phyloP scores from a whole-genome alignment of 2,888 invertebrate species.

The Plemyria rubiginata region DNA sequence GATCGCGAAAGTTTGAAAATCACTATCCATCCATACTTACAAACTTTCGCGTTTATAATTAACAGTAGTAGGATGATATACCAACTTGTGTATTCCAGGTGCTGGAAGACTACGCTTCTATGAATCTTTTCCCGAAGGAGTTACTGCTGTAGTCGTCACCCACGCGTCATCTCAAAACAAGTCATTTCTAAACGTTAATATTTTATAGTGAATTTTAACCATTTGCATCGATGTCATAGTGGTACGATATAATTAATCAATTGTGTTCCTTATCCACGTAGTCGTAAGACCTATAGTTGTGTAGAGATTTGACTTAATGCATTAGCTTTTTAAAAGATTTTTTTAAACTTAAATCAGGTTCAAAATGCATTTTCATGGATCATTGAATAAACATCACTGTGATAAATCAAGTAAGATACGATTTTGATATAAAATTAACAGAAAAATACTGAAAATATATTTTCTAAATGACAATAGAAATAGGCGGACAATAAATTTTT shows the following conservation, averaged over 20 bases:
- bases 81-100: conserved; percentile 84
- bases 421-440: conserved; percentile 39
- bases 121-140: conserved; percentile 93
- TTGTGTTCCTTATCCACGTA: conserved; percentile 29
- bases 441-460: conserved; percentile 42
- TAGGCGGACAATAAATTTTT: conserved; percentile 44
- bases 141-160: conserved; percentile 80
- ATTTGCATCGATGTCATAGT: conserved; percentile 24
- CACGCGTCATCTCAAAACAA: conserved; percentile 5
- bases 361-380: conserved; percentile 34
- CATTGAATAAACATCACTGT: conserved; percentile 45
- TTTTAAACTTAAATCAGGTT: conserved; percentile 24
- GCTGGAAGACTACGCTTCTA: conserved; percentile 91
- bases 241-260: conserved; percentile 22
- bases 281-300: conserved; percentile 23
- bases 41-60: too few relatives aligned
- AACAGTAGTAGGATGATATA: too few relatives aligned
- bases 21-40: too few relatives aligned
- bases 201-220: conserved; percentile 6
- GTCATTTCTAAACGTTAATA: conserved; percentile 24
- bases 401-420: conserved; percentile 48
- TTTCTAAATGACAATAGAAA: conserved; percentile 41
- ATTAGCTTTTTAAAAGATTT: conserved; percentile 16
- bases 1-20: too few relatives aligned
- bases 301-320: conserved; percentile 16